phyloP scores from a whole-genome alignment of 2,797 vertebrate genomes.

The Sebastolobus altivelis region DNA sequence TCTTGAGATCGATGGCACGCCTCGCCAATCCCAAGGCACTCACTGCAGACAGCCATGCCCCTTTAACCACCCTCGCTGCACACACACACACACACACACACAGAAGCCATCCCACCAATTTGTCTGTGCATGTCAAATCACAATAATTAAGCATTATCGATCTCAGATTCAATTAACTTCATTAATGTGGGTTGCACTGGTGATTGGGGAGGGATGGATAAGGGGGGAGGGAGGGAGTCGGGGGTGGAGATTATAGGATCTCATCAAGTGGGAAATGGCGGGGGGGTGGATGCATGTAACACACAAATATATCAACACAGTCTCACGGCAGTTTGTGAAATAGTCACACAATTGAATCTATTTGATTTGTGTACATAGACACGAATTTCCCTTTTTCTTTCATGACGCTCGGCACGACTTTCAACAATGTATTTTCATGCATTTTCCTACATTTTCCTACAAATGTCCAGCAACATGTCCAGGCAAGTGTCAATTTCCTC shows the following conservation, averaged over 20 bases:
- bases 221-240: conserved; percentile 46
- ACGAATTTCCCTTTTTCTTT: too few species aligned
- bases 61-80: conserved; percentile 82
- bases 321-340: too few species aligned
- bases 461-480: too few species aligned
- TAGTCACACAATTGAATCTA: too few species aligned
- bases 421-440: too few species aligned
- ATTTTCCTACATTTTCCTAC: too few species aligned
- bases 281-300: not conserved
- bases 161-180: conserved; percentile 99
- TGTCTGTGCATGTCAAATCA: conserved; percentile 98
- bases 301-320: conserved; percentile 6
- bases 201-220: conserved; percentile 66
- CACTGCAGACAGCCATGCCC: conserved; percentile 76
- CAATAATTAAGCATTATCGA: conserved; percentile 99
- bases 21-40: conserved; percentile 82
- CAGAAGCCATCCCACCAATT: conserved; percentile 88
- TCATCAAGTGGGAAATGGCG: conserved; percentile 57
- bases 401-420: too few species aligned
- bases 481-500: too few species aligned
- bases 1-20: conserved; percentile 91
- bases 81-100: conserved; percentile 59
- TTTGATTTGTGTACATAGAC: too few species aligned
- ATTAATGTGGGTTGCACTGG: conserved; percentile 94
- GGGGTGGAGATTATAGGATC: conserved; percentile 69